Conservation (phyloP, 2,888 invertebrate genomes). For the Lasioglossum leucozonium region DNA sequence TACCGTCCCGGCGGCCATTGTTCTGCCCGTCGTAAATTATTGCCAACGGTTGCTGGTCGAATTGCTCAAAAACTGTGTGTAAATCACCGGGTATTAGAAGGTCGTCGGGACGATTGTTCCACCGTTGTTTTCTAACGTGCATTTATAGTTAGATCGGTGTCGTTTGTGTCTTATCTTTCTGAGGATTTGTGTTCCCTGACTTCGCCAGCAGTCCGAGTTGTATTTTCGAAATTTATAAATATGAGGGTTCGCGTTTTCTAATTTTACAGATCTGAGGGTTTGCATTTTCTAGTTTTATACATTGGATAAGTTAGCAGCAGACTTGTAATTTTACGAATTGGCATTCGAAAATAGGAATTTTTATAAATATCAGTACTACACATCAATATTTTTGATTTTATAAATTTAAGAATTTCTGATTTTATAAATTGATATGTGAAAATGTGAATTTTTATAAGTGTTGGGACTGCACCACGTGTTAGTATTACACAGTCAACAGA, state of each 20-base stretch:
- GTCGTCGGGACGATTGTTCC: slow-evolving; percentile 32
- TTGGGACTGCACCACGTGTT: background rate
- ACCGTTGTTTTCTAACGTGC: background rate
- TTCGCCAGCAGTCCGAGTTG: too few species aligned
- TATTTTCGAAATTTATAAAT: too few species aligned
- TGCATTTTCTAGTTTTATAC: too few species aligned
- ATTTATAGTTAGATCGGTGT: background rate
- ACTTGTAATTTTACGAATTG: background rate
- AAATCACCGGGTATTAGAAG: slow-evolving; percentile 55
- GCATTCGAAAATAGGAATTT: too few species aligned
- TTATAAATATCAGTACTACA: too few species aligned
- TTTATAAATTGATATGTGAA: too few species aligned
- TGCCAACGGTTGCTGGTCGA: slow-evolving; percentile 45
- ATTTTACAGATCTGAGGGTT: too few species aligned
- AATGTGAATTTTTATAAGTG: background rate
- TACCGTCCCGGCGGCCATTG: slow-evolving; percentile 57
- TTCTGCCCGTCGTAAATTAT: slow-evolving; percentile 65
- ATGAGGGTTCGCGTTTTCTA: too few species aligned
- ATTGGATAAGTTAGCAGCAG: background rate
- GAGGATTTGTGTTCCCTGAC: too few species aligned
- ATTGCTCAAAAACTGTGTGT: slow-evolving; percentile 50
- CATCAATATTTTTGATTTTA: background rate
- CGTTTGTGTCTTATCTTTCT: too few species aligned
- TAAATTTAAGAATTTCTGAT: background rate
- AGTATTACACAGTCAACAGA: background rate